Evolutionary conservation across 2,888 invertebrate species (phyloP), one percentile per base, ranked within the genome.

Genomic region (Eucriotettix oculatus): DNA sequence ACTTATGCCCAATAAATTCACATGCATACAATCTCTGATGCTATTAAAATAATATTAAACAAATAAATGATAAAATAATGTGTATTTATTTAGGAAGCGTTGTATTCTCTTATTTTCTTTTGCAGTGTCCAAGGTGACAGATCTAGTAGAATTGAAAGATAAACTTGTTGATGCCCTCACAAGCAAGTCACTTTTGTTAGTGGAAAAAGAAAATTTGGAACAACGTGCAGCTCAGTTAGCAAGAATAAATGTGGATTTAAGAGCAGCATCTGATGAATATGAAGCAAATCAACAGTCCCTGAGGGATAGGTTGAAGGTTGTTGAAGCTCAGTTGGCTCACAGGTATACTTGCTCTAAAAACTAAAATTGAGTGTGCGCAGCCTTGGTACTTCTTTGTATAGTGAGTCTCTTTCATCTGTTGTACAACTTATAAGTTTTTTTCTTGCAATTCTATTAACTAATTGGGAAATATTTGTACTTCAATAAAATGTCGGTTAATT

Each of bases 241-340:
- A 10, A 68, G 69, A 59, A 71, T 72, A n/a, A 64, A 72, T 62
- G 72, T 70, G 11, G 64, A 67, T 48, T 66, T 71, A 17, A 74
- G 73, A 65, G 71, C 73, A 2, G 69, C 71, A 57, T 70, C 69
- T 44, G 75, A 76, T 67, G 73, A 75, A 62, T 65, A 67, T 60
- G 71, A 74, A 64, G 70, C 72, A 10, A 73, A 74, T 62, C 72
- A 72, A 62, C 68, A 65, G 53, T 71, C 72, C 7, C 62, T 75
- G 14, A 71, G 71, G 57, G 69, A 70, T 56, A 71, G 72, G 62
- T 67, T 74, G 40, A 68, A 68, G 53, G 70, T 72, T 62, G 66
- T 78, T 56, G 73, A 76, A 65, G 67, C 70, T n/a, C 74, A 77
- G 64, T 66, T 78, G n/a, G 69, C 72, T 54, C 74, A 75, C 63